Conservation (phyloP, 2,888 invertebrate genomes). For the Lycophotia porphyrea region DNA sequence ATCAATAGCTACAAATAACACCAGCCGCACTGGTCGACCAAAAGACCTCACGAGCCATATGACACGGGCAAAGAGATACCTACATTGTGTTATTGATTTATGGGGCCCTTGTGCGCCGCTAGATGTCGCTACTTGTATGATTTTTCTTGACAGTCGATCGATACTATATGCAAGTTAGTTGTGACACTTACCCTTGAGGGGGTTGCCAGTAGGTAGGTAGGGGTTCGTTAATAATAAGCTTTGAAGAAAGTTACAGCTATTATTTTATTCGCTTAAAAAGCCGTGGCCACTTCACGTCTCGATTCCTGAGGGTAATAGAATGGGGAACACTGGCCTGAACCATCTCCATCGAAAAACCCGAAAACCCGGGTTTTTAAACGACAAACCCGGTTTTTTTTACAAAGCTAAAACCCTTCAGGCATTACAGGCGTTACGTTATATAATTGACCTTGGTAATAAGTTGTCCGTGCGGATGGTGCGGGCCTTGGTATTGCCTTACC, state of each 20-base stretch:
- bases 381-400: too few species aligned
- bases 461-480: too few species aligned
- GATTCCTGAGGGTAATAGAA: neutral
- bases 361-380: too few species aligned
- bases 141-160: neutral
- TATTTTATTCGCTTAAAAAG: neutral
- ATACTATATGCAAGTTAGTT: neutral
- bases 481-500: too few species aligned
- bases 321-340: neutral
- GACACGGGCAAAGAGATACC: neutral
- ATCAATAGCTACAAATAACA: neutral
- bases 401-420: too few species aligned
- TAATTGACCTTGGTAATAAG: too few species aligned
- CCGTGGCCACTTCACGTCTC: too few species aligned
- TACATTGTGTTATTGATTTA: neutral
- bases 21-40: neutral
- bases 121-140: slow-evolving; percentile 1
- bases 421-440: too few species aligned
- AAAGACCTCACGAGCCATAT: neutral
- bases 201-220: neutral
- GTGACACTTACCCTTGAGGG: neutral
- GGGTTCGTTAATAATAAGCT: neutral
- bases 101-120: neutral
- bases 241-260: neutral
- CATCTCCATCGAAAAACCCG: too few species aligned